Evolutionary conservation across 2,797 vertebrate species (phyloP), one percentile per base, ranked within the genome.

Genomic region (Gambusia yucatana): DNA sequence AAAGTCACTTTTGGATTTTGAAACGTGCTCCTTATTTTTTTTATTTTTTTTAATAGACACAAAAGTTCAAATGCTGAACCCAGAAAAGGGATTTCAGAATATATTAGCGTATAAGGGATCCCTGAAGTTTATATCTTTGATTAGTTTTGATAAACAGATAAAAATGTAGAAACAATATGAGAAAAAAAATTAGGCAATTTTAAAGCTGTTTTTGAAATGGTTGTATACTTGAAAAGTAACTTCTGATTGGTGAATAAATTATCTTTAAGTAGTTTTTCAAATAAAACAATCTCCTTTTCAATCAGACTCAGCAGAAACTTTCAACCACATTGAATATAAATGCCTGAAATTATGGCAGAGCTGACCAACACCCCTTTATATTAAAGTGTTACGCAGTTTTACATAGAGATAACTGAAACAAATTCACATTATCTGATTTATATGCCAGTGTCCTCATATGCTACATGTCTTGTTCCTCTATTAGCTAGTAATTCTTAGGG

Each of bases 401-500:
- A 17, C 20, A 57, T 13, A 57, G 6, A 67, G 67, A 77, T 72
- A 59, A 30, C n/a, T 30, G 57, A 59, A 20, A 75, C 2, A 57
- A 0, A 52, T 73, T 13, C 20, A 28, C 55, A 59, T 77, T 4
- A 79, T 69, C 59, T 5, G 55, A 33, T 69, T 81, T 10, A 71
- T 41, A 20, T 44, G 39, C 16, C 16, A 47, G 30, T 22, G 6
- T 14, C 4, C 9, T 69, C 22, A 22, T 59, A 41, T 52, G 75
- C 6, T 0, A 59, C 70, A 84, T 70, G 77, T 25, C 16, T 39
- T 25, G 30, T 63, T n/a, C 17, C 11, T 63, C 30, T n/a, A 63
- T 4, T 17, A 7, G 11, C 13, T n/a, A 52, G 83, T 80, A 75
- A 76, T 77, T 33, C 11, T 16, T 75, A n/a, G 61, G 9, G 41